Base-by-base conservation (phyloP, 2,797 vertebrate species). In the Neopelma chrysocephalum region DNA sequence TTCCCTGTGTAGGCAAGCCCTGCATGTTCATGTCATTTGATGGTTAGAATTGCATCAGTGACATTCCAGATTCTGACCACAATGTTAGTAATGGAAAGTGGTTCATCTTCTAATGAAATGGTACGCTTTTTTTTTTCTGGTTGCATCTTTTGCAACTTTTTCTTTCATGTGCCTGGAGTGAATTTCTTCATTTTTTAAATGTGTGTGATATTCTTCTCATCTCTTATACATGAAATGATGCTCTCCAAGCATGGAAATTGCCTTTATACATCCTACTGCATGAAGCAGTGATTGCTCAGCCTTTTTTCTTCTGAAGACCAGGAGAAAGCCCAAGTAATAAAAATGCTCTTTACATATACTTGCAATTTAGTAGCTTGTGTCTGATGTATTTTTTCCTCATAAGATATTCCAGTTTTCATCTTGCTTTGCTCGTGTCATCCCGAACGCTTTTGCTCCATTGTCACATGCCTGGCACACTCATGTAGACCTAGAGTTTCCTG, bases 21-120 rank as follows among this genome's bases (percentile, higher is more conserved):
- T 94, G 26, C 89, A 77, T 51, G 93, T 84, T 96, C 96, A 78
- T 96, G 95, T 96, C 96, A 97, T 96, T 96, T 96, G 95, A 96
- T 97, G 96, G 96, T 96, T 96, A 96, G 94, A 50, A 21, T 97
- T 97, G 96, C 96, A 96, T 96, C 96, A 97, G 94, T 96, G 96
- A 65, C 94, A 96, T 97, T 96, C 96, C 94, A 96, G 91, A 94
- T 91, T 94, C 92, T 96, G 95, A 96, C 96, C 96, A 94, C 96
- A 96, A 62, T 25, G 79, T 96, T 96, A 96, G 96, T 96, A 96
- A 95, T 96, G 94, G 95, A 97, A 97, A 97, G 96, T 97, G 94
- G 94, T 97, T 97, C 92, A 90, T 95, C 93, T 94, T 90, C 78
- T 96, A 94, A 96, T 94, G 93, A 97, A 96, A 92, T 92, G 58